phyloP scores from a whole-genome alignment of 2,888 invertebrate species.

The Syritta pipiens region DNA sequence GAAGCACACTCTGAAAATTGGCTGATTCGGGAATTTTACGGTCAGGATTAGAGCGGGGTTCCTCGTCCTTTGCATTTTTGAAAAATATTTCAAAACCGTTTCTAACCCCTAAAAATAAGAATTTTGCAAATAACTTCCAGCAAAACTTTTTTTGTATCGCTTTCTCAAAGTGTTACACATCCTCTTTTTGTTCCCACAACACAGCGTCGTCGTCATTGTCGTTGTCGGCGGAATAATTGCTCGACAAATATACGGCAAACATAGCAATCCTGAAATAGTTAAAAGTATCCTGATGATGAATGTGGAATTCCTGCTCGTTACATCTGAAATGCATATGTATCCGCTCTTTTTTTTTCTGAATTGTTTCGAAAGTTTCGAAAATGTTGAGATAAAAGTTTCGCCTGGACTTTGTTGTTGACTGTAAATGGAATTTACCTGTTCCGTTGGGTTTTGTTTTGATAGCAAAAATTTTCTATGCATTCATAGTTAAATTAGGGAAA shows the following conservation, averaged over 20 bases:
- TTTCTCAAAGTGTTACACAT: no score
- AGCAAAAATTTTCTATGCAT: constrained; percentile 11
- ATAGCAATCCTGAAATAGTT: constrained; percentile 25
- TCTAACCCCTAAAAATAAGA: no score
- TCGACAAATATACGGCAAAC: neutral
- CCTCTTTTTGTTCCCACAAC: no score
- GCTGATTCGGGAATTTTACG: no score
- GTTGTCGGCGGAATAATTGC: constrained; percentile 9
- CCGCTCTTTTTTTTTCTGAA: neutral
- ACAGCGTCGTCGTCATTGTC: no score
- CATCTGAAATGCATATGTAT: constrained; percentile 15
- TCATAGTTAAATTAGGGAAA: constrained; percentile 28
- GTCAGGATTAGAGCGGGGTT: no score
- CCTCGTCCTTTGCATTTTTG: no score
- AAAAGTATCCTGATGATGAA: constrained; percentile 27
- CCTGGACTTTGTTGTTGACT: constrained; percentile 40
- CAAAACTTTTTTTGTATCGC: no score
- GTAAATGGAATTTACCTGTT: constrained; percentile 51
- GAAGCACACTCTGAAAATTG: no score
- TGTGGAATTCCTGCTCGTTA: constrained; percentile 10
- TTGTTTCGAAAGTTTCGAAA: constrained; percentile 25
- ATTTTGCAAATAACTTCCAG: no score
- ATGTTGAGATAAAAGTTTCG: constrained; percentile 46
- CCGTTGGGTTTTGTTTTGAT: constrained; percentile 19
- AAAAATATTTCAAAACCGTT: no score